A percentile compares a stretch with the other conserved stretches of the same genome.
phyloP scores from a whole-genome alignment of 2,888 invertebrate species.

The Hesperia comma region DNA sequence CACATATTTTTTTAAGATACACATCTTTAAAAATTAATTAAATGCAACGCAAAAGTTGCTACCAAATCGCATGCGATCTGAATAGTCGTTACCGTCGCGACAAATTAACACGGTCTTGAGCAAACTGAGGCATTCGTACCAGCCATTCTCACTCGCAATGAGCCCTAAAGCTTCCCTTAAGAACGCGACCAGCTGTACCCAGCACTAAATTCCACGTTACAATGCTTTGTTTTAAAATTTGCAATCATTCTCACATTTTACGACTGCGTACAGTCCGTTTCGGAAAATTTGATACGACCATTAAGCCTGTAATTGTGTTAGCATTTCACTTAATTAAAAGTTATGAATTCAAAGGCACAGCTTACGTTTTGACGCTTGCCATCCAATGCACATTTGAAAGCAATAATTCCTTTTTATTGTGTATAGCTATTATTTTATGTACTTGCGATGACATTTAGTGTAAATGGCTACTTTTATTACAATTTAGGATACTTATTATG shows the following conservation, averaged over 20 bases:
- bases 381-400: conserved; percentile 62
- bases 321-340: conserved; percentile 83
- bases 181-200: conserved; percentile 64
- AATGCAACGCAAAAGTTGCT: neutral
- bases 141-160: conserved; percentile 69
- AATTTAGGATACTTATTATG: neutral
- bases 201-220: conserved; percentile 80
- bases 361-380: conserved; percentile 66
- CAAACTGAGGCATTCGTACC: conserved; percentile 71
- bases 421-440: conserved; percentile 47
- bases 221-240: conserved; percentile 82
- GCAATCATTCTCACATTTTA: conserved; percentile 84
- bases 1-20: too few relatives aligned
- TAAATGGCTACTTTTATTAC: neutral
- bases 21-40: neutral
- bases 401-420: conserved; percentile 67
- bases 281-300: conserved; percentile 82
- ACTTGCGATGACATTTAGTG: conserved; percentile 45
- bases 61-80: conserved; percentile 3
- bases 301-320: conserved; percentile 82
- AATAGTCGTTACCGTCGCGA: conserved; percentile 59
- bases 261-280: conserved; percentile 80
- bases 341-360: conserved; percentile 80
- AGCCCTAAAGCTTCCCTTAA: conserved; percentile 76
- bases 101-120: conserved; percentile 77